Conservation (phyloP, 2,113 vertebrate genomes). For the Suncus etruscus region DNA sequence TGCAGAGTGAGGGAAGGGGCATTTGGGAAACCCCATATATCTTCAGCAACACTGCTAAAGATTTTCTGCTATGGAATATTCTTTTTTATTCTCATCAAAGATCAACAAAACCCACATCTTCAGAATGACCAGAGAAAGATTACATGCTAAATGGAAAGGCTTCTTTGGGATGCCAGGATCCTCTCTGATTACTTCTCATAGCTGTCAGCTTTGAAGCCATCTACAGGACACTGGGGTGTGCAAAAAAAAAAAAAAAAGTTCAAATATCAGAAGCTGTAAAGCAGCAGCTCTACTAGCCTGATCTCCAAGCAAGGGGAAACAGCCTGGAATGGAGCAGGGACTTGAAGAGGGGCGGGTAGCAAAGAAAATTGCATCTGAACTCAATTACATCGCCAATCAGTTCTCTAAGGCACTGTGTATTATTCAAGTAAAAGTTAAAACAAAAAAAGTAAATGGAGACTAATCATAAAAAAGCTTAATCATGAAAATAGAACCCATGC, state of each 20-base stretch:
- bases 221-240: background rate
- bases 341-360: background rate
- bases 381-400: constrained; percentile 79
- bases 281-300: background rate
- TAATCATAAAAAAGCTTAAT: constrained; percentile 82
- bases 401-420: constrained; percentile 42
- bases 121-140: too few species aligned
- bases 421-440: constrained; percentile 82
- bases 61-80: background rate
- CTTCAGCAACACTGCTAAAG: background rate
- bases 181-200: background rate
- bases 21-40: background rate
- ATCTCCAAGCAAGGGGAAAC: constrained; percentile 29
- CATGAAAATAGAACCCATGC: constrained; percentile 76
- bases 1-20: background rate
- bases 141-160: background rate
- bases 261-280: background rate
- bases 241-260: background rate
- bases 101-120: background rate
- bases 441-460: constrained; percentile 82
- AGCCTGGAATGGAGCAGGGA: background rate
- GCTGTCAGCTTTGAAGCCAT: background rate
- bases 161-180: background rate
- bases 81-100: background rate
- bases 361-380: constrained; percentile 73